Base-by-base conservation (phyloP, 2,797 vertebrate species). In the Nannoperca australis region DNA sequence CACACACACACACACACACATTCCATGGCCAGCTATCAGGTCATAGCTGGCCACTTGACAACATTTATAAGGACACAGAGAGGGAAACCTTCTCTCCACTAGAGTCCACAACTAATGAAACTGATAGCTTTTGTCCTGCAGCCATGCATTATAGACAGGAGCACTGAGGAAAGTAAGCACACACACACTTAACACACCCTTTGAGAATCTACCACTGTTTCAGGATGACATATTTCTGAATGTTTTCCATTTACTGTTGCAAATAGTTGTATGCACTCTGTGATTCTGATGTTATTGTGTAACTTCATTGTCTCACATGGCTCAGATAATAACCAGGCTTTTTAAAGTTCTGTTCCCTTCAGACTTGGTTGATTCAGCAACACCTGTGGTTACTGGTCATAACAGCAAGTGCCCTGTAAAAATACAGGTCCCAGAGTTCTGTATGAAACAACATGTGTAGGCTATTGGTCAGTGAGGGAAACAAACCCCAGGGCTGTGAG, bases 31-130 rank as follows among this genome's bases (percentile, higher is more conserved):
- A 74, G 84, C 73, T 79, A 81, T 86, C 50, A 83, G 89, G 88
- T 91, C 91, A 88, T 83, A 80, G 78, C 75, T 81, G 78, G 78
- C 83, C 83, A 88, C 77, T 85, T 84, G 82, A 87, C 84, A 85
- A 82, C 83, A 86, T 90, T 90, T 91, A 91, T 86, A 89, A 91
- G 88, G 86, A 89, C 88, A 92, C 54, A 69, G 71, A 74, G 64
- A 78, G 58, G 72, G 75, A 90, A 86, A 77, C 66, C 62, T 77
- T 85, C 27, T 68, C 84, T 88, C 69, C 51, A 65, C 42, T 59
- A 60, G 3, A 60, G 24, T 84, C 74, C 70, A 69, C 38, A 50
- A 15, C 38, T 70, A 74, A 78, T 84, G 75, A 81, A 84, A 78
- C 14, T 45, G 36, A 1, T 2, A 50, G 55, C 83, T 38, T 38